Conservation (phyloP, 2,888 invertebrate species). For the Selenia dentaria region DNA sequence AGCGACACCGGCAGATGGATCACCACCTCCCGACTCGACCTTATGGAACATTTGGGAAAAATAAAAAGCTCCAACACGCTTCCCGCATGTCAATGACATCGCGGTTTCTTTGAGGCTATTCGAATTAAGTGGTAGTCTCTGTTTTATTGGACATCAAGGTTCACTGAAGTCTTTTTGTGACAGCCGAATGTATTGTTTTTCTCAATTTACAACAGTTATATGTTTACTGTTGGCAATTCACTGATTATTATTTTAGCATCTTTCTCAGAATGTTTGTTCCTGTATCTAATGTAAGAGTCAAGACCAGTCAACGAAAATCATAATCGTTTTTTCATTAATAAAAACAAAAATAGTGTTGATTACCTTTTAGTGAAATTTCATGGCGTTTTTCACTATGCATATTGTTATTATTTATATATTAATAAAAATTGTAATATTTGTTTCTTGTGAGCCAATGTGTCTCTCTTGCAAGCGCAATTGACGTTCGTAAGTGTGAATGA, state of each 20-base stretch:
- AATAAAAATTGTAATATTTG: too few species aligned
- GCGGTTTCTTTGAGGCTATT: conserved; percentile 23
- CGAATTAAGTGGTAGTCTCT: conserved; percentile 18
- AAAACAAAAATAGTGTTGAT: too few species aligned
- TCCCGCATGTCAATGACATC: conserved; percentile 53
- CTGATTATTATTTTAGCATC: not conserved
- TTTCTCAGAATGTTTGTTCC: too few species aligned
- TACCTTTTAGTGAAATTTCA: too few species aligned
- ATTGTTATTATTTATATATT: too few species aligned
- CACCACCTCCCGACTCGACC: conserved; percentile 47
- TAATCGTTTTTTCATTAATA: too few species aligned
- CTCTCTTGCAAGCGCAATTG: too few species aligned
- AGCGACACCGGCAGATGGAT: conserved; percentile 59
- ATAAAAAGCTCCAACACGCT: conserved; percentile 36
- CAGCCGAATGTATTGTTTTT: conserved; percentile 2
- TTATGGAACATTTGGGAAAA: conserved; percentile 49
- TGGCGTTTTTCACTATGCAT: too few species aligned
- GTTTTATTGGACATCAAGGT: conserved; percentile 26
- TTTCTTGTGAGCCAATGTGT: too few species aligned
- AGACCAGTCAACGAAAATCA: too few species aligned
- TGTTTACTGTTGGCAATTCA: not conserved
- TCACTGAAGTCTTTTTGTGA: conserved; percentile 20
- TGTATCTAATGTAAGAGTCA: too few species aligned
- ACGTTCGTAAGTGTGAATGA: too few species aligned
- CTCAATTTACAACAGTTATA: not conserved